Evolutionary conservation across 1,140 invertebrate genomes (phyloP), one percentile per base, ranked within the genome.

Genomic region (Ladona fulva): DNA sequence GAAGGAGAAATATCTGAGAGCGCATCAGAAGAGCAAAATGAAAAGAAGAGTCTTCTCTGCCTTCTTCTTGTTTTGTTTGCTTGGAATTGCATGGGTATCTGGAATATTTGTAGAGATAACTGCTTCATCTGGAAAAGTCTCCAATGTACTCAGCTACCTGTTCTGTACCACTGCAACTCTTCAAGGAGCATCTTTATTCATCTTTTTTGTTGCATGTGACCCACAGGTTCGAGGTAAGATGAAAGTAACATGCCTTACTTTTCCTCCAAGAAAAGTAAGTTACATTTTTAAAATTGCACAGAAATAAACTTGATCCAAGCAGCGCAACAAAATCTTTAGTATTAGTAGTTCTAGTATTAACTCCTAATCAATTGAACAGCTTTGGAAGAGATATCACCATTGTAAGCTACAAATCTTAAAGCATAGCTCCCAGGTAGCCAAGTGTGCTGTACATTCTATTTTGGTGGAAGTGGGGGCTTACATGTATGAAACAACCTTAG

Each of bases 21-120:
- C 14, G 3, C 52, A 66, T 12, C 52, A 66, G 12, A 66, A 66
- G 14, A 22, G n/a, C n/a, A 3, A 66, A 3, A 81, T 87, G 1
- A 81, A 87, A 19, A 86, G 87, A 66, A 90, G 90, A 80, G 84
- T 90, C 75, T 83, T 87, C 22, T 81, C 91, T 7, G 89, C 87
- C 1, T 80, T 90, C 16, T 83, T 91, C 78, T 82, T 91, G 5
- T 91, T 91, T 81, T 91, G 89, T 79, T 82, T 90, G 78, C 82
- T 91, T 11, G 90, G 90, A 0, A 81, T 91, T 0, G 87, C 89
- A 3, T 91, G 90, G 90, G 83, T 90, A 25, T 91, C 91, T 81
- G 90, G 89, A 11, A 83, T 91, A 24, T 83, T 89, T 42, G 86
- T 87, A 24, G 86, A 88, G 80, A 16, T 66, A 66, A 66, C n/a